Base-by-base conservation (phyloP, 1,140 invertebrate species). In the Artemia franciscana region DNA sequence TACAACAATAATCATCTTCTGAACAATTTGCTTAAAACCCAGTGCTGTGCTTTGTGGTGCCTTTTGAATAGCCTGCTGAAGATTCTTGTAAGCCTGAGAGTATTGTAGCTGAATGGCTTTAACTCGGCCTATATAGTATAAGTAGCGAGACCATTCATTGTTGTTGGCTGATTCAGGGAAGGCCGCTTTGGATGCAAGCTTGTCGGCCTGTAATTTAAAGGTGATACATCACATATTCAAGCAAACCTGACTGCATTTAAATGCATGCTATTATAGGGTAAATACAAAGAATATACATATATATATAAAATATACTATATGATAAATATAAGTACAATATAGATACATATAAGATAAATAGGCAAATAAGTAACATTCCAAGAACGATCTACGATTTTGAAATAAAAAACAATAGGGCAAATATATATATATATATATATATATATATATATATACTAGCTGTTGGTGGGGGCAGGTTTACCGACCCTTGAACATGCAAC, bases 71-170 rank as follows among this genome's bases (percentile, higher is more conserved):
- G 86, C 80, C 67, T 96, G 89, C 4, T 97, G 82, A 30, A 98
- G 76, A 76, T 97, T 86, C 73, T 94, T 94, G 70, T 97, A 91
- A 1, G 95, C 94, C 65, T 64, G 63, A 68, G 91, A 93, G 73
- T 99, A 98, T 71, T 98, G 92, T 57, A 99, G 73, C 68, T 96
- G 83, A 2, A 93, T 91, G 5, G 94, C 91, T 73, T 98, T 98
- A 61, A 99, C 98, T 66, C 93, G 82, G 15, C 95, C 94, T 67
- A 96, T 76, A 73, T 98, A 98, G 73, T 95, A 99, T 23, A 96
- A 77, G 73, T 89, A 98, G 70, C 95, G 80, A 0, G 95, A 94
- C 88, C 91, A 95, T 72, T 98, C 94, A 76, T 98, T 98, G 72
- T 98, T 99, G 73, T 91, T 93, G 0, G 93, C 93, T 66, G 84